A percentile compares a stretch with the other conserved stretches of the same genome.
phyloP scores from a whole-genome alignment of 2,797 vertebrate genomes.

The Gallinago solitaria region DNA sequence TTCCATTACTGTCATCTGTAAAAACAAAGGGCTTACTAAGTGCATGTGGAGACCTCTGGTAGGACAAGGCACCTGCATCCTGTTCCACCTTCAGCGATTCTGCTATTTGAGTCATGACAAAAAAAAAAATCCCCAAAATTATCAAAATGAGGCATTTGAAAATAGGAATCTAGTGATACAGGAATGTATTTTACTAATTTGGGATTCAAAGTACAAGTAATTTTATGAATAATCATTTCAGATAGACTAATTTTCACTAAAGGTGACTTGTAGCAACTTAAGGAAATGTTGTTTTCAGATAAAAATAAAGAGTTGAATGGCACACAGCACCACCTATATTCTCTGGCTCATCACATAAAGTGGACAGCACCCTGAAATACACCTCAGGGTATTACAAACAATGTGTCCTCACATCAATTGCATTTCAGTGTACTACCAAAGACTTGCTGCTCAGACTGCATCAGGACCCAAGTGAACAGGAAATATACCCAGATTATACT shows the following conservation, averaged over 20 bases:
- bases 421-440: not conserved
- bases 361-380: not conserved
- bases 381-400: not conserved
- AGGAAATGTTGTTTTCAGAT: slow-evolving; percentile 32
- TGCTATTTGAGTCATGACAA: not conserved
- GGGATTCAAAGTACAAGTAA: not conserved
- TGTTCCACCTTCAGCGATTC: slow-evolving; percentile 45
- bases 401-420: not conserved
- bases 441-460: not conserved
- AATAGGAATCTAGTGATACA: not conserved
- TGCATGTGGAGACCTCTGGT: not conserved
- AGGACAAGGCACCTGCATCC: slow-evolving; percentile 19
- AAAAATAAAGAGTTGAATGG: slow-evolving; percentile 42
- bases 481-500: not conserved
- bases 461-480: not conserved
- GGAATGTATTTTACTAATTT: not conserved
- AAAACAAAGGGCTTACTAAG: not conserved
- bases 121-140: not conserved
- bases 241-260: not conserved
- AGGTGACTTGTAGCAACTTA: not conserved
- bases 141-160: not conserved
- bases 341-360: not conserved
- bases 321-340: slow-evolving; percentile 23
- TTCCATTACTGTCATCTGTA: not conserved
- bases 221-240: not conserved